A percentile compares a stretch with the other conserved stretches of the same genome.
Evolutionary conservation across 2,113 vertebrate species (phyloP).

Genomic region (Epinephelus fuscoguttatus): DNA sequence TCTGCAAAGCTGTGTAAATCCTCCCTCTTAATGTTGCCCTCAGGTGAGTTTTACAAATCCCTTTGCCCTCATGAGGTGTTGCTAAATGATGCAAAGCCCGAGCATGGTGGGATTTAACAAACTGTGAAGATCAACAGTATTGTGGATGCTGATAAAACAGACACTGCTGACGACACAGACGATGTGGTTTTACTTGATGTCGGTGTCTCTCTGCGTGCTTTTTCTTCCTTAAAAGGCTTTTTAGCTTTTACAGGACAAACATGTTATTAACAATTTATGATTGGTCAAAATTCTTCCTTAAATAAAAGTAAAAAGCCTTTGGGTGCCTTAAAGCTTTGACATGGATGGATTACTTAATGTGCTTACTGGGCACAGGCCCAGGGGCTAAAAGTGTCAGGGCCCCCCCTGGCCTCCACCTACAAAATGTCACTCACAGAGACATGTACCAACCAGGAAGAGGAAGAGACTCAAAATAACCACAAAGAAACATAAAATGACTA

Average conservation of each 20-base stretch:
- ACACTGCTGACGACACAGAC: not conserved
- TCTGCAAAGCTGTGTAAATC: not conserved
- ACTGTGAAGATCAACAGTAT: slow-evolving; percentile 17
- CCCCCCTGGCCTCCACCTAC: too few species aligned
- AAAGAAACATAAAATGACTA: too few species aligned
- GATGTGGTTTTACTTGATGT: not conserved
- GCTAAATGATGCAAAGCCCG: slow-evolving; percentile 20
- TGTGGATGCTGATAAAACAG: slow-evolving; percentile 10
- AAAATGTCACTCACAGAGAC: too few species aligned
- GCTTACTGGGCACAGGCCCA: too few species aligned
- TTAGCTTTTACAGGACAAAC: slow-evolving; percentile 2
- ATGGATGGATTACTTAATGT: too few species aligned
- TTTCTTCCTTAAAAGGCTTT: not conserved
- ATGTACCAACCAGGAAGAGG: too few species aligned
- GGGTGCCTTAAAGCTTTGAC: not conserved
- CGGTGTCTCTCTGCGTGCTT: not conserved
- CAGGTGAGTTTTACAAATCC: slow-evolving; percentile 19
- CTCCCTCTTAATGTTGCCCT: not conserved
- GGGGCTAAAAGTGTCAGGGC: too few species aligned
- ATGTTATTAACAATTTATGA: not conserved
- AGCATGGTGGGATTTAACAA: not conserved
- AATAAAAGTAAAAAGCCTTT: not conserved
- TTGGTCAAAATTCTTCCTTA: not conserved
- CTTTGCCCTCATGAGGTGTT: not conserved
- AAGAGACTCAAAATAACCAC: too few species aligned